These are phyloP conservation scores for Neosilurus hyrtlii DNA, from an alignment of 2,797 vertebrate species.

Conservation along the genomic window DNA sequence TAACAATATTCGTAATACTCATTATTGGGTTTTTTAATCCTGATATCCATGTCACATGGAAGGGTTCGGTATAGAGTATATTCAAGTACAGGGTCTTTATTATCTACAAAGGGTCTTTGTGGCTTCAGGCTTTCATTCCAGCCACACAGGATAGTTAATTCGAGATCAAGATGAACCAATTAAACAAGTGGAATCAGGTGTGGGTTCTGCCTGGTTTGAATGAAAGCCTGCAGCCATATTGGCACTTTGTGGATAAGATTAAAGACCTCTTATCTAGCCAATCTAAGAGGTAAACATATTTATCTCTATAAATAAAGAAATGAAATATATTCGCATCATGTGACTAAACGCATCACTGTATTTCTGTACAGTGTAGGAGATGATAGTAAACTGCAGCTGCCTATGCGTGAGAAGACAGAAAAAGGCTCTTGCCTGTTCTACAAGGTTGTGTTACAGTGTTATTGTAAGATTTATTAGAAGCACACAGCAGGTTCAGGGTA, in stretches of 20 bases:
- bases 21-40: not conserved
- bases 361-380: not conserved
- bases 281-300: not conserved
- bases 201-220: not conserved
- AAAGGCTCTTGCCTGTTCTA: not conserved
- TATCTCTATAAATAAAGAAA: not conserved
- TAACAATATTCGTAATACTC: too few relatives aligned
- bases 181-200: not conserved
- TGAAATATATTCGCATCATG: not conserved
- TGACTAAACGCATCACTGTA: not conserved
- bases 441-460: constrained; percentile 1
- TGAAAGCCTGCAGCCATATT: not conserved
- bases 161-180: not conserved
- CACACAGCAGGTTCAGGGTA: constrained; percentile 2
- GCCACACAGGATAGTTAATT: not conserved
- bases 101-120: too few relatives aligned
- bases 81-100: not conserved
- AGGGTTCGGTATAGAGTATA: not conserved
- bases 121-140: not conserved
- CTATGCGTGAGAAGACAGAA: not conserved
- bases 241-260: not conserved
- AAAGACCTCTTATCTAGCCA: not conserved
- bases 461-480: constrained; percentile 23
- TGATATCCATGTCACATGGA: not conserved
- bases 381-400: not conserved